phyloP scores from a whole-genome alignment of 1,140 invertebrate species.

The Chironomus tepperi region DNA sequence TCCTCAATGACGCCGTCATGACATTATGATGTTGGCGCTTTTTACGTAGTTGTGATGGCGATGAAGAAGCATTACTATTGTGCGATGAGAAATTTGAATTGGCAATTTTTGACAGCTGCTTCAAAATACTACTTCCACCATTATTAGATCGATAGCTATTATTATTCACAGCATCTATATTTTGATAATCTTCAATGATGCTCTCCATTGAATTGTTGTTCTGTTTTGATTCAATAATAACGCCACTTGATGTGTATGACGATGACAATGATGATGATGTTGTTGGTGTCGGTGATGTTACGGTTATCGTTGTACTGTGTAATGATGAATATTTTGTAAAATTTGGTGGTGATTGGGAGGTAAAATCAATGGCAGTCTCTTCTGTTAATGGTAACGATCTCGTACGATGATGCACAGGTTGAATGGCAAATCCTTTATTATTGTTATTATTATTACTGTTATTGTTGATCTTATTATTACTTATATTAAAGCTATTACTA shows the following conservation, averaged over 20 bases:
- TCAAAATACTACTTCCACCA: not conserved
- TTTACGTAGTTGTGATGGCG: not conserved
- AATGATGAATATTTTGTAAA: slow-evolving; percentile 33
- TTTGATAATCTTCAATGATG: slow-evolving; percentile 14
- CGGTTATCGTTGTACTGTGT: slow-evolving; percentile 17
- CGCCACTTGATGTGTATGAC: too few relatives aligned
- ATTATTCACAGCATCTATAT: not conserved
- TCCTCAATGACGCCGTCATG: slow-evolving; percentile 17
- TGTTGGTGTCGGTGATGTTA: not conserved
- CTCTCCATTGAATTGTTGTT: slow-evolving; percentile 6
- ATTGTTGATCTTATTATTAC: too few relatives aligned
- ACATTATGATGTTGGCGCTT: slow-evolving; percentile 7
- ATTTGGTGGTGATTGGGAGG: slow-evolving; percentile 36
- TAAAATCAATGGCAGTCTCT: slow-evolving; percentile 45
- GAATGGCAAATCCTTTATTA: slow-evolving; percentile 34
- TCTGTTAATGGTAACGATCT: slow-evolving; percentile 54
- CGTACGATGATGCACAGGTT: slow-evolving; percentile 50
- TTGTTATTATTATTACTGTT: slow-evolving; percentile 18
- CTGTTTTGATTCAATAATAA: too few relatives aligned
- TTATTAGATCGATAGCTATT: slow-evolving; percentile 11
- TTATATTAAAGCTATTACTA: too few relatives aligned
- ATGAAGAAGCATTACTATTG: not conserved
- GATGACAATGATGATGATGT: too few relatives aligned
- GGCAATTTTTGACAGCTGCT: not conserved
- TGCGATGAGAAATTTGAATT: not conserved